phyloP scores from a whole-genome alignment of 2,113 vertebrate genomes.

The Mesoclemmys tuberculata region DNA sequence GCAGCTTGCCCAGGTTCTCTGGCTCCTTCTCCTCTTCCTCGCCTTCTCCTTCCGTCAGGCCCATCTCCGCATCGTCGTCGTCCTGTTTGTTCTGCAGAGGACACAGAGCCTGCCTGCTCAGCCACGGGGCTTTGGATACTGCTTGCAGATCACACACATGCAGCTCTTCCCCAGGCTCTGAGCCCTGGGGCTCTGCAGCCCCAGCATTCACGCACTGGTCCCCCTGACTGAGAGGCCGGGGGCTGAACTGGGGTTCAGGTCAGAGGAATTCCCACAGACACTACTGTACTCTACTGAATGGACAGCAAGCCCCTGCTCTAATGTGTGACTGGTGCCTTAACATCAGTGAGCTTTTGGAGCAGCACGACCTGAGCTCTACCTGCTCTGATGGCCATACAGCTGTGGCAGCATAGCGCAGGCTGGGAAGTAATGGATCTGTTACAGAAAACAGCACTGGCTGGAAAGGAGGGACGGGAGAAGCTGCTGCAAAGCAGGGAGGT shows the following conservation, averaged over 20 bases:
- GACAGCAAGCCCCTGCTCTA: not conserved
- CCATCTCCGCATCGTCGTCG: constrained; percentile 90
- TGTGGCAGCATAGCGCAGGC: not conserved
- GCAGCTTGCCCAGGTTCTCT: constrained; percentile 95
- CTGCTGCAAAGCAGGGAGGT: not conserved
- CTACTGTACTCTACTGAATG: not conserved
- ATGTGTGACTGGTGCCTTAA: not conserved
- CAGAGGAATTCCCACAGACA: accelerated
- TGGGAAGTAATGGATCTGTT: not conserved
- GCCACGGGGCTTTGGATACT: not conserved
- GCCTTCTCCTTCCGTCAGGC: constrained; percentile 90
- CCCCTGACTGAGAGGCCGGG: not conserved
- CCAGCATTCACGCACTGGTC: not conserved
- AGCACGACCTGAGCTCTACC: not conserved
- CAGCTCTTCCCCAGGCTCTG: not conserved
- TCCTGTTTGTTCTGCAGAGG: constrained; percentile 84
- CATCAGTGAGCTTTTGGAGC: not conserved
- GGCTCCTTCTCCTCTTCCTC: constrained; percentile 97
- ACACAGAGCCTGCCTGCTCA: accelerated
- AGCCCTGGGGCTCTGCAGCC: not conserved
- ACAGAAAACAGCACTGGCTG: not conserved
- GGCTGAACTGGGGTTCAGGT: not conserved
- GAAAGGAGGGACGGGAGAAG: not conserved
- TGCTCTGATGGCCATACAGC: not conserved
- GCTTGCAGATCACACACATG: not conserved